Evolutionary conservation across 1,140 invertebrate species (phyloP).

Genomic region (Drosophila ironensis): DNA sequence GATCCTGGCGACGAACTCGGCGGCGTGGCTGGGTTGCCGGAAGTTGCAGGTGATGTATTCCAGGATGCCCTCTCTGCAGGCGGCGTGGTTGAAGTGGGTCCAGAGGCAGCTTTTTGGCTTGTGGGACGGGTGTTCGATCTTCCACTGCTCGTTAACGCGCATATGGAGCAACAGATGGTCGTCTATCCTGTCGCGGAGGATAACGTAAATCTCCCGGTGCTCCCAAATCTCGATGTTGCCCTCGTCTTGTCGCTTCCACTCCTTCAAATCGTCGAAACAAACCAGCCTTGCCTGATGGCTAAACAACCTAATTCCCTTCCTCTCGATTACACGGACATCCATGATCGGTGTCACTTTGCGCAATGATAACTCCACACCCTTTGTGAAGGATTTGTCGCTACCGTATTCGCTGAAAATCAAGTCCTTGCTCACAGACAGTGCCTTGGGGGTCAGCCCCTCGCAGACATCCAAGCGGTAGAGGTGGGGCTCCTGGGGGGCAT

Average conservation of each 20-base stretch:
- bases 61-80: slow-evolving; percentile 9
- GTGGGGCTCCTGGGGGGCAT: neutral
- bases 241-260: slow-evolving; percentile 32
- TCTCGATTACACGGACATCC: slow-evolving; percentile 1
- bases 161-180: slow-evolving; percentile 24
- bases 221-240: slow-evolving; percentile 34
- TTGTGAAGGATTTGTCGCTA: slow-evolving; percentile 5
- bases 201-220: slow-evolving; percentile 1
- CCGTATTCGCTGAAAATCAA: slow-evolving; percentile 15
- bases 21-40: slow-evolving; percentile 13
- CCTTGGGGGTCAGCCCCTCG: slow-evolving; percentile 2
- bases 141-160: slow-evolving; percentile 20
- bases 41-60: slow-evolving; percentile 37
- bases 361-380: neutral
- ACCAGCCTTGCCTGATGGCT: slow-evolving; percentile 12
- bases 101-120: slow-evolving; percentile 27
- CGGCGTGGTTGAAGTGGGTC: slow-evolving; percentile 36
- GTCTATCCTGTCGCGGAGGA: slow-evolving; percentile 29
- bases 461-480: neutral
- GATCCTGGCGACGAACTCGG: slow-evolving; percentile 25
- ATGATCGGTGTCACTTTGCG: neutral
- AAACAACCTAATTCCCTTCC: slow-evolving; percentile 10
- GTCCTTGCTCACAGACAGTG: neutral
- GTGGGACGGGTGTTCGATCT: slow-evolving; percentile 19
- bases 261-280: slow-evolving; percentile 4